A percentile compares a stretch with the other conserved stretches of the same genome.
Conservation (phyloP, 2,888 invertebrate species). For the Melipona beecheii region DNA sequence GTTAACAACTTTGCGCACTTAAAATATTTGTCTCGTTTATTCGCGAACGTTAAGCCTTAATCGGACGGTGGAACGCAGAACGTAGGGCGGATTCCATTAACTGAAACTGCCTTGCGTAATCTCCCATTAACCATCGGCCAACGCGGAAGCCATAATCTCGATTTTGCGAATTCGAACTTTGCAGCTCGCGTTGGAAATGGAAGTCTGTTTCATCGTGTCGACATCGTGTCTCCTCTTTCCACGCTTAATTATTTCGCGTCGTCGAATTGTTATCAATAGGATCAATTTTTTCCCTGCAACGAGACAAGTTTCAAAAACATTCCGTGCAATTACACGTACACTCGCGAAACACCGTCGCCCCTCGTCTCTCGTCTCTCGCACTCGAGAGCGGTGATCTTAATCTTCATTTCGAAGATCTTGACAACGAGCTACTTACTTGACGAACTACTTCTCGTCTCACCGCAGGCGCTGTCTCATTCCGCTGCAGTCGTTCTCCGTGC, state of each 20-base stretch:
- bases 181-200: conserved; percentile 48
- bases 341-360: background rate
- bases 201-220: conserved; percentile 28
- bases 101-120: conserved; percentile 65
- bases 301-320: too few relatives aligned
- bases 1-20: background rate
- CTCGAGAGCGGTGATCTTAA: conserved; percentile 42
- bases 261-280: background rate
- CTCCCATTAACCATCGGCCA: conserved; percentile 65
- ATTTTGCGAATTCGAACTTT: conserved; percentile 54
- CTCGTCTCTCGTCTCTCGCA: conserved; percentile 10
- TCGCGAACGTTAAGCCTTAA: conserved; percentile 54
- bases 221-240: conserved; percentile 3
- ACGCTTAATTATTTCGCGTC: conserved; percentile 34
- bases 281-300: too few relatives aligned
- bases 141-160: conserved; percentile 57
- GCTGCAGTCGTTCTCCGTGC: background rate
- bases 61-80: conserved; percentile 46
- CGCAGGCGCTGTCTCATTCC: conserved; percentile 41
- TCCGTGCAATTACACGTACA: too few relatives aligned
- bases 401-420: conserved; percentile 41
- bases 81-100: conserved; percentile 62
- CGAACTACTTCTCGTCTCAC: conserved; percentile 55
- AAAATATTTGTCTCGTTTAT: conserved; percentile 58
- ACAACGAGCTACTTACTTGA: conserved; percentile 51